Conservation (phyloP, 1,140 invertebrate genomes). For the Sarcophaga peregrina region DNA sequence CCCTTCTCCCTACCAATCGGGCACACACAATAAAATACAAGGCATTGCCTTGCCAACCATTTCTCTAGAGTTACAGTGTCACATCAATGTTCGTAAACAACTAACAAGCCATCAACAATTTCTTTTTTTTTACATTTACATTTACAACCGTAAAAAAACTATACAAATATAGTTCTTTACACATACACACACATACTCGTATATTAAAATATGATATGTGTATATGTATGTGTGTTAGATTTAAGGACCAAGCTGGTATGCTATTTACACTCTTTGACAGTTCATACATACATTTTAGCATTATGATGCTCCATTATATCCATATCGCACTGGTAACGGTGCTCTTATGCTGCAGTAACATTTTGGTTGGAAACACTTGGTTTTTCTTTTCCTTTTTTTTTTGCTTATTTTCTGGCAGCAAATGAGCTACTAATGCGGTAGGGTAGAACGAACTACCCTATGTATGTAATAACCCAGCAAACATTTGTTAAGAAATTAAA, state of each 20-base stretch:
- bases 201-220: too few relatives aligned
- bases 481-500: too few relatives aligned
- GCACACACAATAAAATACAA: background rate
- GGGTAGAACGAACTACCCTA: too few relatives aligned
- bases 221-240: background rate
- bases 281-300: constrained; percentile 17
- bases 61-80: background rate
- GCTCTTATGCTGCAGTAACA: background rate
- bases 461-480: too few relatives aligned
- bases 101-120: constrained; percentile 21
- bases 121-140: background rate
- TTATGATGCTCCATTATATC: constrained; percentile 11
- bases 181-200: too few relatives aligned
- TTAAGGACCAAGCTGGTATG: background rate
- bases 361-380: background rate
- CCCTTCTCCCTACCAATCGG: too few relatives aligned
- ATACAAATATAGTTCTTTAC: background rate
- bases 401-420: background rate
- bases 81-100: background rate
- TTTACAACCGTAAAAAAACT: background rate
- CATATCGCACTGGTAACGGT: constrained; percentile 27
- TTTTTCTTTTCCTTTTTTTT: too few relatives aligned
- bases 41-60: background rate
- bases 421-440: background rate
- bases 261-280: constrained; percentile 7